Evolutionary conservation across 2,888 invertebrate genomes (phyloP).

Genomic region (Netelia fuscicornis): DNA sequence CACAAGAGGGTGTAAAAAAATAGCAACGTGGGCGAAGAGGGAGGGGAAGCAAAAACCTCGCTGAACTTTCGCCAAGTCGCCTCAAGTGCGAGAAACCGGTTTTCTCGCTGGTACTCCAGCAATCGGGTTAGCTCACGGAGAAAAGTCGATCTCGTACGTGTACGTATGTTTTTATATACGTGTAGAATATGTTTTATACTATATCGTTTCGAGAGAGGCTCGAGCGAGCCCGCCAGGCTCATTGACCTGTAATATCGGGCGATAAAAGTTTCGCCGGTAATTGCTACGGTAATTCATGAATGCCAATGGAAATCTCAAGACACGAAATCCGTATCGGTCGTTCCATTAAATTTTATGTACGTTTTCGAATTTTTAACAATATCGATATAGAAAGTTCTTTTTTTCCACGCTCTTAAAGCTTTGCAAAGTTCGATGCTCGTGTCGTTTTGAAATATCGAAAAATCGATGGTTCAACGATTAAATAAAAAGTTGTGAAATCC

Average conservation of each 20-base stretch:
- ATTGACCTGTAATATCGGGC: conserved; percentile 32
- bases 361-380: neutral
- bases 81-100: conserved; percentile 71
- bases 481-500: too few species aligned
- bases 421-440: too few species aligned
- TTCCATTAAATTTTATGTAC: conserved; percentile 5
- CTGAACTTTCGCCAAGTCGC: conserved; percentile 71
- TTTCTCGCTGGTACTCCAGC: conserved; percentile 63
- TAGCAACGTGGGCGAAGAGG: conserved; percentile 16
- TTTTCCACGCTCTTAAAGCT: too few species aligned
- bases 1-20: neutral
- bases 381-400: neutral
- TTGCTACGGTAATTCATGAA: conserved; percentile 29
- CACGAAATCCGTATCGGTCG: conserved; percentile 1
- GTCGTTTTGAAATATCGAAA: too few species aligned
- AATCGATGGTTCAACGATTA: too few species aligned
- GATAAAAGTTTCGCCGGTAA: conserved; percentile 17
- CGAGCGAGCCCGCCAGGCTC: conserved; percentile 22
- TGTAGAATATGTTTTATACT: neutral
- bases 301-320: conserved; percentile 21
- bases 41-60: conserved; percentile 61
- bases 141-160: conserved; percentile 51
- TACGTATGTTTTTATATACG: conserved; percentile 9
- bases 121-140: conserved; percentile 61
- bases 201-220: conserved; percentile 31